phyloP scores from a whole-genome alignment of 2,888 invertebrate genomes.

The Cantharis nigra region DNA sequence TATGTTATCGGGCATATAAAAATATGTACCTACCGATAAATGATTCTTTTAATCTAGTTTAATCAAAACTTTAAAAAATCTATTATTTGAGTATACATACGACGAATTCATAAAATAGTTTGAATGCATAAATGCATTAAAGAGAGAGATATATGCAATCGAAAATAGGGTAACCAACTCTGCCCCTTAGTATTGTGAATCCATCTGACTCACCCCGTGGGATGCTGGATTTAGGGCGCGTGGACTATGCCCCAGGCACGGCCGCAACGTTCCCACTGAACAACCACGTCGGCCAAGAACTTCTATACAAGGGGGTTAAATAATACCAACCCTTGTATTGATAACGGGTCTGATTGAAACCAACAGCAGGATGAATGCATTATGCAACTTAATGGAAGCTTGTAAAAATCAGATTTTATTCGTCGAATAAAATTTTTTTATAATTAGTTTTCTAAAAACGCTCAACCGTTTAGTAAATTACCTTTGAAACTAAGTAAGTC shows the following conservation, averaged over 20 bases:
- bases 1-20: no score
- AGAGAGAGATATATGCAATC: slow-evolving; percentile 12
- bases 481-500: neutral
- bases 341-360: slow-evolving; percentile 31
- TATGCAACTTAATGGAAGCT: slow-evolving; percentile 25
- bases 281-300: slow-evolving; percentile 55
- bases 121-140: slow-evolving; percentile 13
- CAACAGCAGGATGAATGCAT: slow-evolving; percentile 29
- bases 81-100: slow-evolving; percentile 28
- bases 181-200: slow-evolving; percentile 30
- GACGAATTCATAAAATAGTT: slow-evolving; percentile 20
- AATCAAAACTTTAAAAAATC: slow-evolving; percentile 21
- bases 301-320: slow-evolving; percentile 28
- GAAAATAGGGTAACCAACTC: slow-evolving; percentile 22
- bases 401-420: slow-evolving; percentile 6
- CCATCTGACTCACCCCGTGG: slow-evolving; percentile 40
- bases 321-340: slow-evolving; percentile 32
- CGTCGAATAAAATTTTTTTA: neutral
- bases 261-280: slow-evolving; percentile 57
- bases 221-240: slow-evolving; percentile 40
- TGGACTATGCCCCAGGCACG: slow-evolving; percentile 33
- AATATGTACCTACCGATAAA: no score
- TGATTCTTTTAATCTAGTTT: neutral
- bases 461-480: neutral
- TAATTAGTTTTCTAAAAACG: neutral